Evolutionary conservation across 2,797 vertebrate genomes (phyloP).

Genomic region (Trematomus bernacchii): DNA sequence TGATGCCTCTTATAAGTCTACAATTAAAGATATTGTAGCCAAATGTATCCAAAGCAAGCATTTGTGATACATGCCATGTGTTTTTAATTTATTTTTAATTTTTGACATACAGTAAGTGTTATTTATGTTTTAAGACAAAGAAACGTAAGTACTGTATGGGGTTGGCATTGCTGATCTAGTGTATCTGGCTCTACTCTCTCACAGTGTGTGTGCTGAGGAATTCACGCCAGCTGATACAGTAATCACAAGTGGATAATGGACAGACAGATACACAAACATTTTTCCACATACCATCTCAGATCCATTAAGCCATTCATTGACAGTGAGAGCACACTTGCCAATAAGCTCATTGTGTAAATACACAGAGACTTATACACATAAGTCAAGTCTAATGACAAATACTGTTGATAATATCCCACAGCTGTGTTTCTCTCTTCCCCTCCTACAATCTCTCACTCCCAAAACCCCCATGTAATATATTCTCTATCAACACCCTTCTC

Average conservation of each 20-base stretch:
- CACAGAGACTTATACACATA: slow-evolving; percentile 47
- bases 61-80: not conserved
- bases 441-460: slow-evolving; percentile 38
- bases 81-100: slow-evolving; percentile 10
- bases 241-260: slow-evolving; percentile 31
- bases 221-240: slow-evolving; percentile 48
- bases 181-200: slow-evolving; percentile 23
- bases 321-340: slow-evolving; percentile 31
- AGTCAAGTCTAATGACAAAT: slow-evolving; percentile 42
- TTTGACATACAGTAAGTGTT: not conserved
- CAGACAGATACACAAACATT: slow-evolving; percentile 60
- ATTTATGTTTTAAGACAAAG: slow-evolving; percentile 5
- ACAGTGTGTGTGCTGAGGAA: slow-evolving; percentile 15
- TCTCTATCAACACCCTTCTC: slow-evolving; percentile 28
- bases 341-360: slow-evolving; percentile 44
- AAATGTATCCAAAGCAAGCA: not conserved
- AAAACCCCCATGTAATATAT: slow-evolving; percentile 31
- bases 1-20: not conserved
- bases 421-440: slow-evolving; percentile 56
- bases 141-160: not conserved
- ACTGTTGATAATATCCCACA: slow-evolving; percentile 61
- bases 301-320: slow-evolving; percentile 54
- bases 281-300: slow-evolving; percentile 39
- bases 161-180: slow-evolving; percentile 25
- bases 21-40: not conserved